Conservation (phyloP, 2,797 vertebrate genomes). For the Parambassis ranga region DNA sequence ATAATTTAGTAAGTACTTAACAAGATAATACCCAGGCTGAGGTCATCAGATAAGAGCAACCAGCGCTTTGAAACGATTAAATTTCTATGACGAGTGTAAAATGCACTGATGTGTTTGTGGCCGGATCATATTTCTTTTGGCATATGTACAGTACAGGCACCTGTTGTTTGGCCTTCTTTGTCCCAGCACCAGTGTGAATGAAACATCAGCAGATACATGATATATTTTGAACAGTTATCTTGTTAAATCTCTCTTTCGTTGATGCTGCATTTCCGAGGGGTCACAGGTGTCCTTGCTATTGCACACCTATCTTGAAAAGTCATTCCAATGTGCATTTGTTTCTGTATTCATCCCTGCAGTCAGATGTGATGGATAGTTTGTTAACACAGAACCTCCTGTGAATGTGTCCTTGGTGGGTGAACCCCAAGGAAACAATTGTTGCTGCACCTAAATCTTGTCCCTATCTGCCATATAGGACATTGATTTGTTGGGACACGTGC, state of each 20-base stretch:
- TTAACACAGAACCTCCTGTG: too few relatives aligned
- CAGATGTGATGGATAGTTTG: too few relatives aligned
- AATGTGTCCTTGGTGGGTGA: too few relatives aligned
- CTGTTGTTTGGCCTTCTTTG: constrained; percentile 51
- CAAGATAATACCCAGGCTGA: too few relatives aligned
- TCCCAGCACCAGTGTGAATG: constrained; percentile 15
- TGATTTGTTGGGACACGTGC: too few relatives aligned
- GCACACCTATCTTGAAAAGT: constrained; percentile 11
- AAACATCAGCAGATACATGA: constrained; percentile 3
- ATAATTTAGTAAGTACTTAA: too few relatives aligned
- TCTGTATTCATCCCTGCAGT: not conserved
- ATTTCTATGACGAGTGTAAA: not conserved
- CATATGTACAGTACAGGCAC: constrained; percentile 26
- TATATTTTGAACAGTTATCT: constrained; percentile 32
- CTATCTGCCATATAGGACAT: too few relatives aligned
- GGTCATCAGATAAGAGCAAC: constrained; percentile 1
- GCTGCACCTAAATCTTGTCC: too few relatives aligned
- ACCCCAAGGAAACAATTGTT: too few relatives aligned
- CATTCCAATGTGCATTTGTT: not conserved
- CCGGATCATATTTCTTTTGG: constrained; percentile 35
- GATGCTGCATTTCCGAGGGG: constrained; percentile 11
- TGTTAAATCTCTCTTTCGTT: constrained; percentile 27
- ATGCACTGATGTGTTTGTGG: constrained; percentile 9
- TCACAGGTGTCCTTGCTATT: constrained; percentile 1
- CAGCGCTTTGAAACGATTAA: constrained; percentile 7